Evolutionary conservation across 2,797 vertebrate species (phyloP).

Genomic region (Taenioides sp.): DNA sequence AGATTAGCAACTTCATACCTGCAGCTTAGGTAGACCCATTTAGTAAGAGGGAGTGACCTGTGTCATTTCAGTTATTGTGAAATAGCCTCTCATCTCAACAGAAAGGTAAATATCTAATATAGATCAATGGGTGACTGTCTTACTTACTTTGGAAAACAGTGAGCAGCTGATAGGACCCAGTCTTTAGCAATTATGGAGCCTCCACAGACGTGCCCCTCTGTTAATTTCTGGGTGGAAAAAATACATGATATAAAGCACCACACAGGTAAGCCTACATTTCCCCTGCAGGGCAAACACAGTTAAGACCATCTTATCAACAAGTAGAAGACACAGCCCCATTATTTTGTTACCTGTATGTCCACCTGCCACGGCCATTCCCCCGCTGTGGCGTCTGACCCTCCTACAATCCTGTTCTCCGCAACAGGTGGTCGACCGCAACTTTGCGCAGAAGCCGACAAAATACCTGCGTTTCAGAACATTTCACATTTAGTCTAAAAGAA

Average conservation of each 20-base stretch:
- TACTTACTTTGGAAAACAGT: constrained; percentile 78
- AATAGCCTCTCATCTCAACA: neutral
- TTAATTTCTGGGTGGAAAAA: constrained; percentile 29
- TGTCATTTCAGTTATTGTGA: neutral
- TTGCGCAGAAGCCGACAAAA: constrained; percentile 37
- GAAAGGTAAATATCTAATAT: neutral
- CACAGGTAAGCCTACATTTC: neutral
- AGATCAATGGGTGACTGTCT: neutral
- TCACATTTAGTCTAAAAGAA: neutral
- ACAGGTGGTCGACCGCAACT: constrained; percentile 67
- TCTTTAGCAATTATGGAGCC: constrained; percentile 69
- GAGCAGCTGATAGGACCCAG: constrained; percentile 80
- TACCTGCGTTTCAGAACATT: constrained; percentile 28
- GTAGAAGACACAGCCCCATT: neutral
- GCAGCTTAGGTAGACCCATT: neutral
- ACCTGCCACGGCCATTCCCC: constrained; percentile 83
- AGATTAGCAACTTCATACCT: neutral
- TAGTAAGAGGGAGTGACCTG: neutral
- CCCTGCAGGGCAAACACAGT: neutral
- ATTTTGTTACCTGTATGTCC: constrained; percentile 68
- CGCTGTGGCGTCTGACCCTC: constrained; percentile 50
- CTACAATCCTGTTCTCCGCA: constrained; percentile 72
- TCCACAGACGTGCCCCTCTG: constrained; percentile 65
- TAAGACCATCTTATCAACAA: neutral
- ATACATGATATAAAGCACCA: neutral